phyloP scores from a whole-genome alignment of 30 jellyfish, hydroid and myxozoan genomes.

The Mastigias papua region DNA sequence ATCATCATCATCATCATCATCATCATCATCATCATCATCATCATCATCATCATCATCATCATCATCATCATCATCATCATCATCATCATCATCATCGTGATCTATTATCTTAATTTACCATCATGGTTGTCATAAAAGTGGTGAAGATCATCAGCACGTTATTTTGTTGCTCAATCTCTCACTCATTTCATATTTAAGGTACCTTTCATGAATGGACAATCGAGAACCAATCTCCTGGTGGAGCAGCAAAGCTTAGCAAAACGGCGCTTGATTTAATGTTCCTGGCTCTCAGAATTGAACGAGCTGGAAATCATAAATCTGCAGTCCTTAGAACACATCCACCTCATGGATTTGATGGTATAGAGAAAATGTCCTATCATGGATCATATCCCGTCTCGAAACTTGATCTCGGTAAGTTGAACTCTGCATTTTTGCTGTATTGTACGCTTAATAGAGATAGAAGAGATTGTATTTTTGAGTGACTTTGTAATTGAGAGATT shows the following conservation, averaged over 20 bases:
- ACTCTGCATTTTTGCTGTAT: neutral
- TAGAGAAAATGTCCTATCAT: constrained; percentile 75
- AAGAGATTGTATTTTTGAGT: too few species aligned
- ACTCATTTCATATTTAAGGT: constrained; percentile 47
- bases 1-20: neutral
- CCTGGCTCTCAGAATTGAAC: constrained; percentile 81
- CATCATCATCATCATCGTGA: neutral
- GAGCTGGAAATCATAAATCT: constrained; percentile 47
- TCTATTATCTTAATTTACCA: neutral
- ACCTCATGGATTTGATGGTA: constrained; percentile 89
- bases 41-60: neutral
- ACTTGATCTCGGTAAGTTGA: constrained; percentile 75
- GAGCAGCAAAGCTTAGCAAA: constrained; percentile 97
- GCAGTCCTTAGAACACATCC: constrained; percentile 97
- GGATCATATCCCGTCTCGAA: constrained; percentile 95
- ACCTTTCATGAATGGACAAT: constrained; percentile 99
- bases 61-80: neutral
- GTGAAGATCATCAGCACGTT: neutral
- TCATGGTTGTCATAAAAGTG: neutral
- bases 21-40: neutral
- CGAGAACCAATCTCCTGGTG: constrained; percentile 99
- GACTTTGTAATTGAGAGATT: too few species aligned
- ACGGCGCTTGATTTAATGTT: constrained; percentile 91
- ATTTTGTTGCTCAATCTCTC: too few species aligned
- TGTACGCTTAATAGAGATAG: neutral